Base-by-base conservation (phyloP, 1,140 invertebrate genomes). In the Solen grandis region DNA sequence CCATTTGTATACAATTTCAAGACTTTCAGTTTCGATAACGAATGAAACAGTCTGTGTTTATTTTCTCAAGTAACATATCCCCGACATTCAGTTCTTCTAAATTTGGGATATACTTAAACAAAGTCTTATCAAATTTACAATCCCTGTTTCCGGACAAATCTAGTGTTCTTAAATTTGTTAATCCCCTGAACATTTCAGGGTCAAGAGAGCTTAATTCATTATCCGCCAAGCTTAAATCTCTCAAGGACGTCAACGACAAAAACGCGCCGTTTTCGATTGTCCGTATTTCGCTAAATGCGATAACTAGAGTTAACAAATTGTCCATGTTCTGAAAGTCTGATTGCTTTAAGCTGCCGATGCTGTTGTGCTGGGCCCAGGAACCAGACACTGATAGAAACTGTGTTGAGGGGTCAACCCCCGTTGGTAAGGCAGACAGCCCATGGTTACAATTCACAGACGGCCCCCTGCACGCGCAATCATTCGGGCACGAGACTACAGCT, bases 121-220 rank as follows among this genome's bases (percentile, higher is more conserved):
- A 52, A 14, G 27, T 63, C 25, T 52, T 31, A 36, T 80, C 77
- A 46, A 80, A 27, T 65, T 60, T n/a, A 41, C 77, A 80, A 25
- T 70, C 25, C 27, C 27, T 65, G 35, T 80, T 80, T 13, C 77
- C 77, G 16, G 77, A 80, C 27, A 80, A 33, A 46, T 80, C 77
- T 5, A 80, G 59, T 4, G 66, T 65, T 36, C 68, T 60, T 27
- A 80, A 36, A 27, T 62, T 36, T 13, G 59, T 2, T 31, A 80
- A 35, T 29, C 77, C 77, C 50, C 63, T 72, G 38, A 80, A 80
- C 10, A 60, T 63, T 8, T 52, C 68, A 8, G 38, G 46, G 29
- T 25, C 50, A 4, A 80, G n/a, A 16, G 5, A 65, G 35, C 55
- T 35, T 0, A 80, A 41, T 5, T 80, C 38, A 38, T 80, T 80